Base-by-base conservation (phyloP, 1,140 invertebrate species). In the Drosophila biarmipes region DNA sequence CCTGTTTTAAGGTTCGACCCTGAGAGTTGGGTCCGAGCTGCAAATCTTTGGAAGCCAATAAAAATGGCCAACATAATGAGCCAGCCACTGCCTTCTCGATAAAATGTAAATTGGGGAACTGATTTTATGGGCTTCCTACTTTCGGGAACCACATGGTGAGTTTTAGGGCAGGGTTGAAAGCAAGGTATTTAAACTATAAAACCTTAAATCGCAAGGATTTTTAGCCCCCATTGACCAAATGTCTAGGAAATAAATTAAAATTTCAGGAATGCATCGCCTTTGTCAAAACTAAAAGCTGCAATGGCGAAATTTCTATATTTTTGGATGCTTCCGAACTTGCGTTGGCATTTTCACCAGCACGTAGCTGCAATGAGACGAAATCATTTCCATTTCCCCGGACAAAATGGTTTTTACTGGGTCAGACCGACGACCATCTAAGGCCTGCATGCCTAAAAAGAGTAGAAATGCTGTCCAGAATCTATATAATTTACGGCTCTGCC, bases 31-130 rank as follows among this genome's bases (percentile, higher is more conserved):
- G 49, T 76, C 73, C 71, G 45, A 63, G 52, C 56, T 77, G 76
- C 61, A 84, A 89, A 89, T 79, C 85, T 84, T 80, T 84, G 35
- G 57, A 80, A 78, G 85, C 85, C 64, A 77, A 90, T 89, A 90
- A 89, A 90, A 90, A 49, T 64, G 80, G 72, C 73, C 59, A 78
- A 68, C 68, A 90, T 90, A 89, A 87, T 80, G 72, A 89, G 66
- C 56, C 62, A 29, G 62, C 57, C 66, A 55, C 54, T 38, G 49
- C 34, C 27, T 59, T 43, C 64, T 62, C 53, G 62, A 87, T 86
- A 81, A 87, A 81, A 86, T 75, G 78, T 78, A 87, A 87, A 86
- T 87, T 86, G 81, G 31, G 10, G 45, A 62, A 51, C 67, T 62
- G 67, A 61, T 74, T 63, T 73, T 62, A 63, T 54, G 78, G 8